Evolutionary conservation across 2,888 invertebrate genomes (phyloP).

Genomic region (Chrysodeixis includens): DNA sequence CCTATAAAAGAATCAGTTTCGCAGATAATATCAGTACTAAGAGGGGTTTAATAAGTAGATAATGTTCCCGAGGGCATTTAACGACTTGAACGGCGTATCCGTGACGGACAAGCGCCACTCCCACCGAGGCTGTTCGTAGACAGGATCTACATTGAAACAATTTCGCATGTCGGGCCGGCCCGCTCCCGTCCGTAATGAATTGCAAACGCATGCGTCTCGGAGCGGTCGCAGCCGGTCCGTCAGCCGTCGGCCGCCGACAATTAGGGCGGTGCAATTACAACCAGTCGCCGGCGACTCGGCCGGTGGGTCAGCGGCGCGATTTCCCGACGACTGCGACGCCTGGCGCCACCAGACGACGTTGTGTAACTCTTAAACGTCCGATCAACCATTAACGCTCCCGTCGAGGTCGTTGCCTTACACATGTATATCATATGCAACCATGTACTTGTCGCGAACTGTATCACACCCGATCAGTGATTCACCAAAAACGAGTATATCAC

Average conservation of each 20-base stretch:
- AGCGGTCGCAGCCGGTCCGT: conserved; percentile 69
- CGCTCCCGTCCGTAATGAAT: conserved; percentile 76
- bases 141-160: conserved; percentile 84
- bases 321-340: conserved; percentile 81
- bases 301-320: conserved; percentile 86
- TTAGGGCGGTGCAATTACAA: conserved; percentile 86
- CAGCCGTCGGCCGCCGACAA: conserved; percentile 78
- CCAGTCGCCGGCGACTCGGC: conserved; percentile 79
- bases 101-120: conserved; percentile 73
- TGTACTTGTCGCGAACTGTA: conserved; percentile 56
- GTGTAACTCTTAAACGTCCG: conserved; percentile 83
- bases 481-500: conserved; percentile 21
- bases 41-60: conserved; percentile 56
- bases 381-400: conserved; percentile 75
- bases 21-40: conserved; percentile 58
- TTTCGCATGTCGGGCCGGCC: conserved; percentile 78
- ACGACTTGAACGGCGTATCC: conserved; percentile 75
- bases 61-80: conserved; percentile 65
- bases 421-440: conserved; percentile 62
- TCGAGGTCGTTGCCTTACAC: conserved; percentile 84
- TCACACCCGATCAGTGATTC: conserved; percentile 38
- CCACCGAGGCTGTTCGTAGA: conserved; percentile 69
- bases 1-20: conserved; percentile 58
- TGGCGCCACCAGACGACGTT: conserved; percentile 82
- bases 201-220: conserved; percentile 76